Conservation (phyloP, 2,113 vertebrate species). For the Calonectris borealis region DNA sequence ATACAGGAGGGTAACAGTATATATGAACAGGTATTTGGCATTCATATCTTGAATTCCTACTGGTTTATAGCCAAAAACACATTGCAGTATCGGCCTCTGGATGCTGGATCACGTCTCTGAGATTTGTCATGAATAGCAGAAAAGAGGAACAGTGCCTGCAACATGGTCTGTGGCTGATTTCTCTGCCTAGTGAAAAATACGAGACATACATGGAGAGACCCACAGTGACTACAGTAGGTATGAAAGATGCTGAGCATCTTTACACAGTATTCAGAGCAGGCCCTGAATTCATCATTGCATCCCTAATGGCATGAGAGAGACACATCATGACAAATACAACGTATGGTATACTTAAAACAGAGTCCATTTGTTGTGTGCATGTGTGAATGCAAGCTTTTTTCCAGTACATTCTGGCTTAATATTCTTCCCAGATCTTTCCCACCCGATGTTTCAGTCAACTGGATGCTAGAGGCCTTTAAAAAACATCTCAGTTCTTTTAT, state of each 20-base stretch:
- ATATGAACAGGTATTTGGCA: not conserved
- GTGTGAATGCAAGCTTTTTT: not conserved
- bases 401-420: not conserved
- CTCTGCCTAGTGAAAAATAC: not conserved
- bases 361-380: not conserved
- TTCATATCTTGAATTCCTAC: not conserved
- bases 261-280: not conserved
- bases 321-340: not conserved
- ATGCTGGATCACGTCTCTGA: not conserved
- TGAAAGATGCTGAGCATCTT: not conserved
- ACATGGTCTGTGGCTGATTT: not conserved
- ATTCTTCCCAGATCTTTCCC: constrained; percentile 22
- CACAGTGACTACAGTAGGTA: not conserved
- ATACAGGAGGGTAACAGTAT: not conserved
- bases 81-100: not conserved
- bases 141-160: not conserved
- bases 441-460: constrained; percentile 33
- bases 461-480: not conserved
- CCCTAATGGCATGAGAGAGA: not conserved
- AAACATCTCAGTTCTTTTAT: constrained; percentile 1
- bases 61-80: not conserved
- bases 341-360: not conserved
- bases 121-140: not conserved
- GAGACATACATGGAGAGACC: not conserved
- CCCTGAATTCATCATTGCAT: not conserved